Percentiles rank a stretch among this genome's conserved stretches.
These are phyloP conservation scores for Saturnia japonica DNA, from an alignment of 2,888 invertebrate genomes.

Conservation along the genomic window DNA sequence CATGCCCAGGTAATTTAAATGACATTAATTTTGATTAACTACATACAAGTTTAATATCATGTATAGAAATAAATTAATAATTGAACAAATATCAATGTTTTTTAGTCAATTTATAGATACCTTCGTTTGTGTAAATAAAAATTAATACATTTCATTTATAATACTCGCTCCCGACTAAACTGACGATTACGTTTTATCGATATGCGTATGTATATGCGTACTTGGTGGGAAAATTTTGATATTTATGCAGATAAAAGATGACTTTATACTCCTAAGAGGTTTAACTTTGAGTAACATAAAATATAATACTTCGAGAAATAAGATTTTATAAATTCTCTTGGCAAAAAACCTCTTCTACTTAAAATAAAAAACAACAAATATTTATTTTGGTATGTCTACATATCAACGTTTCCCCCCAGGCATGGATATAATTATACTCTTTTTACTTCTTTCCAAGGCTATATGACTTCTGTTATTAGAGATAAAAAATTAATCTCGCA, in stretches of 20 bases:
- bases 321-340: neutral
- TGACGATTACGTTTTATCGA: no score
- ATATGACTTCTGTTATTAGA: neutral
- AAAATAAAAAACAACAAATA: neutral
- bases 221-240: no score
- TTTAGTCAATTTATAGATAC: no score
- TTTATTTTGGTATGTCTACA: neutral
- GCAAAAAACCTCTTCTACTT: neutral
- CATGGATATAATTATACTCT: constrained; percentile 2
- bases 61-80: no score
- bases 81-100: no score
- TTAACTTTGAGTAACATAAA: neutral
- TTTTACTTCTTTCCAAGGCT: neutral
- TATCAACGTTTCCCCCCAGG: neutral
- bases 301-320: neutral
- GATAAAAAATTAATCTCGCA: neutral
- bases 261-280: neutral
- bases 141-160: no score
- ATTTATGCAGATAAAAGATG: no score
- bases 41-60: no score
- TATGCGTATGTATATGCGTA: no score
- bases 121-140: no score
- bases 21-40: no score
- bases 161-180: no score
- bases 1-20: constrained; percentile 45